Evolutionary conservation across 1,140 invertebrate species (phyloP).

Genomic region (Parapsyche elsis): DNA sequence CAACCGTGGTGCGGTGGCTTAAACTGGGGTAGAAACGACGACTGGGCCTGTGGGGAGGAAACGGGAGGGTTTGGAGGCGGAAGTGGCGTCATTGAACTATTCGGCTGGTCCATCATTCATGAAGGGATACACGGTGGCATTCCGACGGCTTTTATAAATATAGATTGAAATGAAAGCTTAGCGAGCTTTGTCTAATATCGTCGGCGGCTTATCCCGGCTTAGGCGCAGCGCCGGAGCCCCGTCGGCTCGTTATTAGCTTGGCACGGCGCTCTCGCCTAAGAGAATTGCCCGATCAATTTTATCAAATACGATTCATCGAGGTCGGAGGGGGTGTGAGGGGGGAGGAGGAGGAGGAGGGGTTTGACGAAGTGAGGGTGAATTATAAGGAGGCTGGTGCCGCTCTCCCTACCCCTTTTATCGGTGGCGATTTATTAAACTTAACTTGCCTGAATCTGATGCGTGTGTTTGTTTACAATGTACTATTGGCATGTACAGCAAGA

Average conservation of each 20-base stretch:
- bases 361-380: background rate
- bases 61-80: background rate
- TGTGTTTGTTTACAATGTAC: too few relatives aligned
- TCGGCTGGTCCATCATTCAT: background rate
- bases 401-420: background rate
- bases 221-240: background rate
- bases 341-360: background rate
- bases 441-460: background rate
- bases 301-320: conserved; percentile 12
- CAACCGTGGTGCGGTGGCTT: too few relatives aligned
- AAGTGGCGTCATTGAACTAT: background rate
- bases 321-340: background rate
- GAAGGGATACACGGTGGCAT: background rate
- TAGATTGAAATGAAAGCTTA: background rate
- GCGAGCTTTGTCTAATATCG: background rate
- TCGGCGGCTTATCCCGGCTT: conserved; percentile 12
- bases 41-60: too few relatives aligned
- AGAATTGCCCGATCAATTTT: conserved; percentile 19
- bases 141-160: background rate
- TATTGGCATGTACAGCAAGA: too few relatives aligned
- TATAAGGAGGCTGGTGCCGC: background rate
- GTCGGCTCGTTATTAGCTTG: conserved; percentile 14
- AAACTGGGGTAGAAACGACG: too few relatives aligned
- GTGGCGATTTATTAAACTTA: background rate
- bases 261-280: background rate